These are phyloP conservation scores for Oxycera nigricornis DNA, from an alignment of 2,888 invertebrate genomes.

Conservation along the genomic window DNA sequence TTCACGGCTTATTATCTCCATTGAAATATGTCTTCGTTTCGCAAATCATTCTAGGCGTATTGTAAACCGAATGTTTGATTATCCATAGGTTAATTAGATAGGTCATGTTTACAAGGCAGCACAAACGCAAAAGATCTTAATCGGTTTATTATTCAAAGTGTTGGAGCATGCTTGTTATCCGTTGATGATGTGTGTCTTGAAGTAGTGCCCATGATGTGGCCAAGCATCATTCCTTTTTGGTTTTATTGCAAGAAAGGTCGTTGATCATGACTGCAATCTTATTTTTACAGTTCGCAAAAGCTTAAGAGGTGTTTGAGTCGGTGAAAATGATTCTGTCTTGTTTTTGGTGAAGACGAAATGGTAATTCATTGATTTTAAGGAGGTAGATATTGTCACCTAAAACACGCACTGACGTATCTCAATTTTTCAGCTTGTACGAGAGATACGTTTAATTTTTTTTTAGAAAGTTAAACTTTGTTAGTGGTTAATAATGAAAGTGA, in stretches of 20 bases:
- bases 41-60: neutral
- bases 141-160: neutral
- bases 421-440: too few relatives aligned
- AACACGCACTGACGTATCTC: too few relatives aligned
- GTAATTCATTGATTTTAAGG: too few relatives aligned
- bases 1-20: neutral
- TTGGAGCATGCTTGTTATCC: neutral
- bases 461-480: too few relatives aligned
- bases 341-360: too few relatives aligned
- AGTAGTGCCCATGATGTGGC: too few relatives aligned
- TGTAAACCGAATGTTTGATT: neutral
- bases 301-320: too few relatives aligned
- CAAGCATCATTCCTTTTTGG: constrained; percentile 7
- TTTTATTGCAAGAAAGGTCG: constrained; percentile 8
- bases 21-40: neutral
- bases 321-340: too few relatives aligned
- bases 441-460: too few relatives aligned
- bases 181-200: neutral
- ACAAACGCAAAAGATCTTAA: neutral
- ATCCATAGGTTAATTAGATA: neutral
- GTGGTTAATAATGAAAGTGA: too few relatives aligned
- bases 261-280: constrained; percentile 11
- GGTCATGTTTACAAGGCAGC: neutral
- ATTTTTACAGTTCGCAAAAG: too few relatives aligned
- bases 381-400: too few relatives aligned